A percentile compares a stretch with the other conserved stretches of the same genome.
These are phyloP conservation scores for Varanus komodoensis DNA, from an alignment of 2,113 vertebrate species.

Conservation along the genomic window DNA sequence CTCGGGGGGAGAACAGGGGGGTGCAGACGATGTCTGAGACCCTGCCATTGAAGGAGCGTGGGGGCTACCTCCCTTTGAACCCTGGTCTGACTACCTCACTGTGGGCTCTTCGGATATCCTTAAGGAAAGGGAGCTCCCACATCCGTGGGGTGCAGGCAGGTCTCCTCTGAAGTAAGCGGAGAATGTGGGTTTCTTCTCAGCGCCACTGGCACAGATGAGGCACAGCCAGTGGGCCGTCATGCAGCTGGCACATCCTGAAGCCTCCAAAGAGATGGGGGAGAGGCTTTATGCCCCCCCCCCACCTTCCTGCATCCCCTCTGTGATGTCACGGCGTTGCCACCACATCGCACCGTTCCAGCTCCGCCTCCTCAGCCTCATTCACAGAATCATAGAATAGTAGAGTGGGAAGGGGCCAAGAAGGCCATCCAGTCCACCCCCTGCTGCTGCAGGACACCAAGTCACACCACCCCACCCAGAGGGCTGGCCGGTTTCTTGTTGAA, in stretches of 20 bases:
- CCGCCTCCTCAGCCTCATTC: no score
- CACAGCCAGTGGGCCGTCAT: neutral
- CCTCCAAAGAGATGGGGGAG: neutral
- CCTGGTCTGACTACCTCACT: no score
- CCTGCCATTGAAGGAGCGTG: neutral
- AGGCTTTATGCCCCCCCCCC: neutral
- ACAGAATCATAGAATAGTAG: no score
- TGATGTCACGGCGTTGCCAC: neutral
- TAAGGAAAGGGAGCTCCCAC: neutral
- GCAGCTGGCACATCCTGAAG: neutral
- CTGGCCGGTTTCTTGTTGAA: no score
- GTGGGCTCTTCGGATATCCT: neutral
- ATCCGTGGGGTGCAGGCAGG: neutral
- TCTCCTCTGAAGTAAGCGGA: neutral
- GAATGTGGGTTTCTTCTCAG: neutral
- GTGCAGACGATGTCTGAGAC: no score
- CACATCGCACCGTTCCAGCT: neutral
- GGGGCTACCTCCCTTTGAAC: no score
- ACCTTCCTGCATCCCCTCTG: neutral
- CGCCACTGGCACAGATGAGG: neutral
- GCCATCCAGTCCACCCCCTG: no score
- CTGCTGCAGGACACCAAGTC: no score
- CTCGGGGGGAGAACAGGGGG: no score
- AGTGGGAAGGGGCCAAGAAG: no score
- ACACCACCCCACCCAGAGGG: no score